Conservation (phyloP, 2,888 invertebrate genomes). For the Andricus quercusramuli region DNA sequence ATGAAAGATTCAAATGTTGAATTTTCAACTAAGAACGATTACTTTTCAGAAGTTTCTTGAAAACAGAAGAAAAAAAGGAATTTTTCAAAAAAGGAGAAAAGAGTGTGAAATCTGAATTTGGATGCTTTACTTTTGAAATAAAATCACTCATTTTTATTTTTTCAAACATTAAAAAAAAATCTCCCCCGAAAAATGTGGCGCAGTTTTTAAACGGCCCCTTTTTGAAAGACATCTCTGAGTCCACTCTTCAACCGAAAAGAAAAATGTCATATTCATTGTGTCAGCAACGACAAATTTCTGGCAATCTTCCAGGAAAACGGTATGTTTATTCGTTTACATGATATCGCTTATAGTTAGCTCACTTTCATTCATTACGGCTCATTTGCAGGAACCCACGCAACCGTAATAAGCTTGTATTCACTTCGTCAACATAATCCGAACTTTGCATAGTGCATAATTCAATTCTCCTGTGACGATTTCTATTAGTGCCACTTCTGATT, state of each 20-base stretch:
- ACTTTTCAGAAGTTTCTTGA: too few species aligned
- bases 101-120: too few species aligned
- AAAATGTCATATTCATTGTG: constrained; percentile 57
- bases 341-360: constrained; percentile 51
- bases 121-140: too few species aligned
- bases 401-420: background rate
- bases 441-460: background rate
- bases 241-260: constrained; percentile 6
- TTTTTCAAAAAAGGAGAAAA: too few species aligned
- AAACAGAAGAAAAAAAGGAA: too few species aligned
- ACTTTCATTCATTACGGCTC: constrained; percentile 67
- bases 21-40: too few species aligned
- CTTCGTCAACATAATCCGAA: constrained; percentile 9
- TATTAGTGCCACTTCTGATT: too few species aligned
- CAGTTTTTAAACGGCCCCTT: too few species aligned
- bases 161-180: too few species aligned
- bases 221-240: background rate
- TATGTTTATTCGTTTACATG: constrained; percentile 52
- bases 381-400: constrained; percentile 49
- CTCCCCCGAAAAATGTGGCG: too few species aligned
- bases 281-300: constrained; percentile 55
- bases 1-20: too few species aligned
- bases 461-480: constrained; percentile 1
- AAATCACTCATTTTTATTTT: too few species aligned
- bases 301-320: constrained; percentile 58